Conservation (phyloP, 2,888 invertebrate species). For the Ceraclea dissimilis region DNA sequence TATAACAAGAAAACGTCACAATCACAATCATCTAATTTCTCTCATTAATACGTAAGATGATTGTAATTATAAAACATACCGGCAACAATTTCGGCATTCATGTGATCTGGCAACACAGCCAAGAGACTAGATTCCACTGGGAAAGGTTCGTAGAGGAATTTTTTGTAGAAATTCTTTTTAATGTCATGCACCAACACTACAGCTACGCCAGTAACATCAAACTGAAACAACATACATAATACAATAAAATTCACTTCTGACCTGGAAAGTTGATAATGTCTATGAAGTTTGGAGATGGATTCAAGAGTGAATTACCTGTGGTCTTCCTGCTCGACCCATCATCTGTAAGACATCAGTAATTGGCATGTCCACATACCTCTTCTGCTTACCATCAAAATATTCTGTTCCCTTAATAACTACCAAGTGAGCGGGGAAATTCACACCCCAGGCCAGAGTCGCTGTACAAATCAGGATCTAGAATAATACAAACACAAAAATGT, state of each 20-base stretch:
- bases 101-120: conserved; percentile 87
- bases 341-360: conserved; percentile 99
- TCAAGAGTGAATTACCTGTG: conserved; percentile 41
- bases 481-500: conserved; percentile 12
- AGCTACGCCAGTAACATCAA: conserved; percentile 85
- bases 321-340: conserved; percentile 98
- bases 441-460: conserved; percentile 98
- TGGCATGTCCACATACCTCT: conserved; percentile 98
- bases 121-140: conserved; percentile 96
- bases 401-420: conserved; percentile 99
- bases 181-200: conserved; percentile 89
- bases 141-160: conserved; percentile 98
- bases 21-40: not conserved
- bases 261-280: too few species aligned
- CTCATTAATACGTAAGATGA: not conserved
- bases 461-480: conserved; percentile 84
- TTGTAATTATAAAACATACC: too few species aligned
- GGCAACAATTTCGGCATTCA: conserved; percentile 95
- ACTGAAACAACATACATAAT: conserved; percentile 51
- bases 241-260: too few species aligned
- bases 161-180: conserved; percentile 98
- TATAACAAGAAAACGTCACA: conserved; percentile 27
- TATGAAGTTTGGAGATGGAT: not conserved
- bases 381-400: conserved; percentile 94
- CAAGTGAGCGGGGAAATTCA: conserved; percentile 96